phyloP scores from a whole-genome alignment of 1,140 invertebrate species.

The Leptoteleia sp. region DNA sequence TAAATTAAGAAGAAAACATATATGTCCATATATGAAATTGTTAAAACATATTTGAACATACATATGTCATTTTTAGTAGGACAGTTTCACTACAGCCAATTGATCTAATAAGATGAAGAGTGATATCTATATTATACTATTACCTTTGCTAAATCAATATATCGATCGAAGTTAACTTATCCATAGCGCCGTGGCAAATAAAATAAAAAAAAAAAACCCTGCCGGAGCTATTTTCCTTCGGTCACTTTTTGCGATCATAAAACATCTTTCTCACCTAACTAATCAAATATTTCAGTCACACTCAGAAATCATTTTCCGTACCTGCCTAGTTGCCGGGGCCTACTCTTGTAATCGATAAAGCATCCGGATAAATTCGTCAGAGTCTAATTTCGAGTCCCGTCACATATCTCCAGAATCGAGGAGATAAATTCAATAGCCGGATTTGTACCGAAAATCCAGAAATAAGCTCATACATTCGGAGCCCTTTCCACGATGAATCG shows the following conservation, averaged over 20 bases:
- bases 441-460: slow-evolving; percentile 55
- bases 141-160: too few relatives aligned
- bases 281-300: slow-evolving; percentile 47
- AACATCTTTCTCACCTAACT: slow-evolving; percentile 17
- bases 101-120: too few relatives aligned
- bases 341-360: slow-evolving; percentile 37
- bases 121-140: too few relatives aligned
- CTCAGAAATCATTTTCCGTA: slow-evolving; percentile 37
- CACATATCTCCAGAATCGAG: slow-evolving; percentile 40
- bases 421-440: slow-evolving; percentile 59
- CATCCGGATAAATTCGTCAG: slow-evolving; percentile 38
- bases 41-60: too few relatives aligned
- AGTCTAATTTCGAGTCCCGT: slow-evolving; percentile 41
- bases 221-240: neutral
- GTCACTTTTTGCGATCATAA: slow-evolving; percentile 7
- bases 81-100: too few relatives aligned
- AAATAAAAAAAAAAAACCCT: neutral
- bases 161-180: too few relatives aligned
- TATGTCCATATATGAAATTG: too few relatives aligned
- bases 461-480: slow-evolving; percentile 29
- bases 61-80: too few relatives aligned
- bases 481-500: slow-evolving; percentile 49
- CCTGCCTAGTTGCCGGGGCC: neutral
- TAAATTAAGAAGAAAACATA: too few relatives aligned
- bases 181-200: too few relatives aligned